These are phyloP conservation scores for Drosophila parabipectinata DNA, from an alignment of 1,140 invertebrate genomes.

Conservation along the genomic window DNA sequence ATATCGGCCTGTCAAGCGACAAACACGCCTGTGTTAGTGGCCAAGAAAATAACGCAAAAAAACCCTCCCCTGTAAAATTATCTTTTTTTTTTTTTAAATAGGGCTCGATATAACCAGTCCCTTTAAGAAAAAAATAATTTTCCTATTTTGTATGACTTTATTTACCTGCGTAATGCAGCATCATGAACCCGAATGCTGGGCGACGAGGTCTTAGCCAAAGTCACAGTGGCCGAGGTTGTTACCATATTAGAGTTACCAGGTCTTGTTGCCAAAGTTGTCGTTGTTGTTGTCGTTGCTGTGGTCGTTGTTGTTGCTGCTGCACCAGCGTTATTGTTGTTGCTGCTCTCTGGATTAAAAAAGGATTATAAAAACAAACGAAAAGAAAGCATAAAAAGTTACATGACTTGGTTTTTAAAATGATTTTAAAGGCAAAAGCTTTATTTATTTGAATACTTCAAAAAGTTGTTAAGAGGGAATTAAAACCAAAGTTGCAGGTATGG, in stretches of 20 bases:
- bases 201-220: constrained; percentile 55
- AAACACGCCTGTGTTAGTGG: too few species aligned
- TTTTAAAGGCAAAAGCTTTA: not conserved
- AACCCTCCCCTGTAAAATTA: too few species aligned
- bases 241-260: constrained; percentile 12
- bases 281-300: not conserved
- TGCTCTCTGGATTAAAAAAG: constrained; percentile 39
- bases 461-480: too few species aligned
- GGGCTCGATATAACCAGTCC: too few species aligned
- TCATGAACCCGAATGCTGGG: constrained; percentile 71
- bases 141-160: not conserved
- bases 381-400: not conserved
- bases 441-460: not conserved
- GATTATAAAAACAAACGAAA: not conserved
- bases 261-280: constrained; percentile 19
- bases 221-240: constrained; percentile 43
- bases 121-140: too few species aligned
- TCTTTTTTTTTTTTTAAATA: too few species aligned
- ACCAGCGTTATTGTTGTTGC: constrained; percentile 53
- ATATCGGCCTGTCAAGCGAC: too few species aligned
- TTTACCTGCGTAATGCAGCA: constrained; percentile 69
- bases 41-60: too few species aligned
- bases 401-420: not conserved
- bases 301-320: not conserved
- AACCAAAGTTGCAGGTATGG: too few species aligned